phyloP scores from a whole-genome alignment of 2,888 invertebrate species.

The Latrodectus hesperus region DNA sequence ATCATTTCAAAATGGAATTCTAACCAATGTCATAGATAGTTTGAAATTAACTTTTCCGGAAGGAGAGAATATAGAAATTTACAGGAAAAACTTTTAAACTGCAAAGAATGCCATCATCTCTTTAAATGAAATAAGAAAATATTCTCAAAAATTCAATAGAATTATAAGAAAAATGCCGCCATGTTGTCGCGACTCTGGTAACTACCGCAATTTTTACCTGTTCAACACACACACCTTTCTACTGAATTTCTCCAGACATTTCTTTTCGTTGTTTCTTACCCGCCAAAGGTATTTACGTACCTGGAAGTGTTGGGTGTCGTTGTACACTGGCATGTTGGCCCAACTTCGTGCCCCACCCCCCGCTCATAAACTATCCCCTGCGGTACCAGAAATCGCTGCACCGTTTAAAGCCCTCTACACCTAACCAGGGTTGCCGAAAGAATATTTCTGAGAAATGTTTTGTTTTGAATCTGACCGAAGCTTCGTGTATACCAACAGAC shows the following conservation, averaged over 20 bases:
- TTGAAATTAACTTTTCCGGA: too few relatives aligned
- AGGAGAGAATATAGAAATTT: too few relatives aligned
- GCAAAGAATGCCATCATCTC: too few relatives aligned
- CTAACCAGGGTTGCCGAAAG: conserved; percentile 33
- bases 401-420: conserved; percentile 47
- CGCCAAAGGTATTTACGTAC: conserved; percentile 25
- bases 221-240: not conserved
- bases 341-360: conserved; percentile 4
- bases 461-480: not conserved
- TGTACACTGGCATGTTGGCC: conserved; percentile 36
- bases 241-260: too few relatives aligned
- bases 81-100: too few relatives aligned
- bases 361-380: conserved; percentile 31
- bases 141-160: too few relatives aligned
- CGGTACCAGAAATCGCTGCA: conserved; percentile 13
- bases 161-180: not conserved
- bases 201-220: not conserved
- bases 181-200: conserved; percentile 10
- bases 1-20: too few relatives aligned
- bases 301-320: conserved; percentile 31
- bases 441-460: not conserved
- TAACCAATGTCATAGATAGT: too few relatives aligned
- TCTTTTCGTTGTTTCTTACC: not conserved
- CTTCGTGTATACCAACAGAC: not conserved
- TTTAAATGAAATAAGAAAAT: too few relatives aligned